phyloP scores from a whole-genome alignment of 2,113 vertebrate species.

The Hassar affinis region DNA sequence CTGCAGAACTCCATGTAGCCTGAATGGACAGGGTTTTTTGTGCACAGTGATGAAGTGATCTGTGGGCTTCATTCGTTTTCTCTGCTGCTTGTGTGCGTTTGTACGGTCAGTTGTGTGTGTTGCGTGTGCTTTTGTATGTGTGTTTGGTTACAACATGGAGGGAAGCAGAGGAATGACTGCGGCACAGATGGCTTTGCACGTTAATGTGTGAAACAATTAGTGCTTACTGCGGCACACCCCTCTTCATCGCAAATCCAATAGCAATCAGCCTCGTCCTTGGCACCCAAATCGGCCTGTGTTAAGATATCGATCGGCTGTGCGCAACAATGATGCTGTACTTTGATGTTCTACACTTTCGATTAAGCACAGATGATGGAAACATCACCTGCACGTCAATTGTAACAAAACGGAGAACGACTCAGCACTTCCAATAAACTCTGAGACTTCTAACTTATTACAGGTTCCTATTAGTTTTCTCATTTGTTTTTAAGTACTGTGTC shows the following conservation, averaged over 20 bases:
- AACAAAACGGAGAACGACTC: not conserved
- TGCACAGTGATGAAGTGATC: conserved; percentile 2
- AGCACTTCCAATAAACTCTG: not conserved
- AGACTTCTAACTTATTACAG: not conserved
- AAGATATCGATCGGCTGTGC: conserved; percentile 64
- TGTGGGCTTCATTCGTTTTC: not conserved
- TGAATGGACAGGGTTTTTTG: conserved; percentile 32
- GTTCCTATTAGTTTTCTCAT: not conserved
- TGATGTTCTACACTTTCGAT: conserved; percentile 70
- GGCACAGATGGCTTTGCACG: conserved; percentile 47
- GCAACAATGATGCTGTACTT: conserved; percentile 61
- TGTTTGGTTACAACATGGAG: not conserved
- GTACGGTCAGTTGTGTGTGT: conserved; percentile 4
- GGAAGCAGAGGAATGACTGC: conserved; percentile 30
- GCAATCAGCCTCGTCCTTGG: conserved; percentile 74
- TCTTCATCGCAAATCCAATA: conserved; percentile 74
- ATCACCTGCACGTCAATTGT: conserved; percentile 53
- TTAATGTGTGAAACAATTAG: conserved; percentile 69
- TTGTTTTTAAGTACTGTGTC: not conserved
- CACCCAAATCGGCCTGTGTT: conserved; percentile 59
- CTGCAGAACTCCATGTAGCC: not conserved
- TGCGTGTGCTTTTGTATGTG: not conserved
- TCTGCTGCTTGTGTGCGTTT: not conserved
- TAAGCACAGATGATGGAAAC: conserved; percentile 50
- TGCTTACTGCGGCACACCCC: conserved; percentile 66